A percentile compares a stretch with the other conserved stretches of the same genome.
phyloP scores from a whole-genome alignment of 1,140 invertebrate species.

The Drosophila lini region DNA sequence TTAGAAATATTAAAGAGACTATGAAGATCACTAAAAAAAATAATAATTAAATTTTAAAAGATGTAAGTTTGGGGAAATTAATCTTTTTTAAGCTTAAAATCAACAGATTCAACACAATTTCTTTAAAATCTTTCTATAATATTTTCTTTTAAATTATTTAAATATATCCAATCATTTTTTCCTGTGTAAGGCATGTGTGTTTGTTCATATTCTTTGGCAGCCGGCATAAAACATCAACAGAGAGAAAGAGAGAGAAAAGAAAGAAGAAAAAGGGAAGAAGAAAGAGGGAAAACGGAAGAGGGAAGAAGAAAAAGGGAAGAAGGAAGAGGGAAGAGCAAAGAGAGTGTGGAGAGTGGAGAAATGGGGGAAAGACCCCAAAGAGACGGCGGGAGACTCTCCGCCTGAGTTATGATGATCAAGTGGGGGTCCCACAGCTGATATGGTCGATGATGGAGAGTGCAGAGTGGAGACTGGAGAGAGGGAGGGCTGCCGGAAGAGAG shows the following conservation, averaged over 20 bases:
- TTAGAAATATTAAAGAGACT: no score
- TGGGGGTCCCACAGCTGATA: conserved; percentile 13
- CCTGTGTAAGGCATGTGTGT: conserved; percentile 24
- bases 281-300: no score
- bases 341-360: conserved; percentile 1
- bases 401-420: conserved; percentile 19
- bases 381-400: conserved; percentile 7
- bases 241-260: conserved; percentile 7
- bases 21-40: neutral
- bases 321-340: neutral
- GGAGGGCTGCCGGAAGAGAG: neutral
- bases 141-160: neutral
- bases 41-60: neutral
- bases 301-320: neutral
- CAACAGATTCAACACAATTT: no score
- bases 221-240: conserved; percentile 57
- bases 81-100: neutral
- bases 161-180: conserved; percentile 15
- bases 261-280: neutral
- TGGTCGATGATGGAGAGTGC: neutral
- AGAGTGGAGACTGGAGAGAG: conserved; percentile 7
- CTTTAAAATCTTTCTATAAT: no score
- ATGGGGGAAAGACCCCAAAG: conserved; percentile 10
- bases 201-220: conserved; percentile 54
- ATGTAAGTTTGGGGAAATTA: neutral